These are phyloP conservation scores for Hipparchia semele DNA, from an alignment of 2,888 invertebrate genomes.

Conservation along the genomic window DNA sequence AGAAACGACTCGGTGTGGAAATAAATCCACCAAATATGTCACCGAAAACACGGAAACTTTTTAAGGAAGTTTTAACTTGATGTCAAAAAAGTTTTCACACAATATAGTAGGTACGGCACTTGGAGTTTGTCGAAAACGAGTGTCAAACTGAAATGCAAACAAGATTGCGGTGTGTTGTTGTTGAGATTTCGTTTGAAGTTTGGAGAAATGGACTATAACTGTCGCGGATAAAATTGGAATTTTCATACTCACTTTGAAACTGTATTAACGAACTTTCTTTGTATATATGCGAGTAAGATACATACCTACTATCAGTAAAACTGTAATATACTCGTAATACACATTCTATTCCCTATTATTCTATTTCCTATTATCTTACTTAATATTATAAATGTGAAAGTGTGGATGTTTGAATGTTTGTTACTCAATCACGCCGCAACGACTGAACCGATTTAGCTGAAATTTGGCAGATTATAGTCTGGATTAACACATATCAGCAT, in stretches of 20 bases:
- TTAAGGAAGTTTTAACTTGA: neutral
- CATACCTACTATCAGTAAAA: neutral
- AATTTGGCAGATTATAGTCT: too few species aligned
- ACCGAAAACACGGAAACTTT: neutral
- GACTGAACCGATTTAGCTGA: too few species aligned
- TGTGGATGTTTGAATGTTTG: too few species aligned
- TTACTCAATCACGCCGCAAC: too few species aligned
- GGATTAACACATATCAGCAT: too few species aligned
- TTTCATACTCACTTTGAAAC: slow-evolving; percentile 11
- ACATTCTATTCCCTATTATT: too few species aligned
- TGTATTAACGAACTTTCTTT: neutral
- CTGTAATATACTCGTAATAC: too few species aligned
- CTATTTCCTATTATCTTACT: too few species aligned
- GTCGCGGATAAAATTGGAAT: neutral
- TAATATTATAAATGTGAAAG: too few species aligned
- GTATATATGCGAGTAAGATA: neutral
- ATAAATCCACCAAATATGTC: neutral
- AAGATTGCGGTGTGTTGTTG: slow-evolving; percentile 12
- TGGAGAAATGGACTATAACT: slow-evolving; percentile 10
- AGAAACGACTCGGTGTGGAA: too few species aligned
- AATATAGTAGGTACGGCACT: slow-evolving; percentile 3
- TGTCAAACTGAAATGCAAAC: slow-evolving; percentile 31
- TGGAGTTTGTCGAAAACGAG: slow-evolving; percentile 40
- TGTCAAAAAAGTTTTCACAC: neutral
- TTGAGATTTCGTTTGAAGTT: slow-evolving; percentile 12